A percentile compares a stretch with the other conserved stretches of the same genome.
Evolutionary conservation across 2,113 vertebrate species (phyloP).

Genomic region (Amblyornis subalaris): DNA sequence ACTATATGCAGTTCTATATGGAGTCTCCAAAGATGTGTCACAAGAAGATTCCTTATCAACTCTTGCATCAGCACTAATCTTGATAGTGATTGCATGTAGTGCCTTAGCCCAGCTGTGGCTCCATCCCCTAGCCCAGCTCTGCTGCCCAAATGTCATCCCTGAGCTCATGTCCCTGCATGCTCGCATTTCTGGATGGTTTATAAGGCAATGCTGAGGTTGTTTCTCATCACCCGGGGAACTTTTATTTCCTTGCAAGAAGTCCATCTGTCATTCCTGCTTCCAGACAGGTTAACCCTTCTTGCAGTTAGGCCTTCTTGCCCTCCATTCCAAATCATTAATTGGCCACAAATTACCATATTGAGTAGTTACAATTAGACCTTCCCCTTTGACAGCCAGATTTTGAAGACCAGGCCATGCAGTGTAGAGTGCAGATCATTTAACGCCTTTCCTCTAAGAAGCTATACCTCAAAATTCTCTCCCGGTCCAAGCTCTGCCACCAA

Average conservation of each 20-base stretch:
- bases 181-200: neutral
- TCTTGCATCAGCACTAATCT: neutral
- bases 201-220: neutral
- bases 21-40: neutral
- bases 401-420: neutral
- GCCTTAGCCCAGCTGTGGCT: neutral
- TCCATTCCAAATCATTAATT: neutral
- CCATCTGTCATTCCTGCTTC: neutral
- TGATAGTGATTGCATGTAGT: neutral
- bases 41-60: neutral
- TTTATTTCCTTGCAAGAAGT: neutral
- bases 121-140: neutral
- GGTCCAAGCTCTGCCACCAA: neutral
- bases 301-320: neutral
- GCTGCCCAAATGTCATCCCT: rapidly evolving
- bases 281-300: neutral
- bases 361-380: neutral
- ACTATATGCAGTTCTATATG: neutral
- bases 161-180: neutral
- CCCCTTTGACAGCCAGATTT: neutral
- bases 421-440: neutral
- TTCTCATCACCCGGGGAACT: neutral
- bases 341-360: neutral
- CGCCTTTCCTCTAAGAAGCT: neutral
- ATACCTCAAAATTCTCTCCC: neutral